Evolutionary conservation across 2,113 vertebrate genomes (phyloP).

Genomic region (Brachypodius melanocephalos): DNA sequence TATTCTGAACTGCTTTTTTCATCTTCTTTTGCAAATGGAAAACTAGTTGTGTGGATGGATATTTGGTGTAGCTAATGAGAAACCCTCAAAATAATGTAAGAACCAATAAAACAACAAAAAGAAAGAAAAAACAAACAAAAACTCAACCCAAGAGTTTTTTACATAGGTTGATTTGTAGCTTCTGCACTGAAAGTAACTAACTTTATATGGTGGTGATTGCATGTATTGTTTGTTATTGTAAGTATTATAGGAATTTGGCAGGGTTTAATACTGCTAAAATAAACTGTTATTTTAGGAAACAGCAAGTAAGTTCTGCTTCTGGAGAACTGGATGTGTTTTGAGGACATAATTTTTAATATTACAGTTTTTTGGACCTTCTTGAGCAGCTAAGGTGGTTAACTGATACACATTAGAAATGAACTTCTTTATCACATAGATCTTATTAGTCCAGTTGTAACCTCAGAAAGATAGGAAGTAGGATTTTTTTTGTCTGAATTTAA

Average conservation of each 20-base stretch:
- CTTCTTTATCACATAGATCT: neutral
- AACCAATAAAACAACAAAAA: neutral
- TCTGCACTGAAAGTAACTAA: neutral
- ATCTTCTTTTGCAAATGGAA: neutral
- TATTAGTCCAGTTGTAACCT: neutral
- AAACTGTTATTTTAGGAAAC: neutral
- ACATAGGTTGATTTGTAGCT: neutral
- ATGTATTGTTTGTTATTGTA: neutral
- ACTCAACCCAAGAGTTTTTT: neutral
- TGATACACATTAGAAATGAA: rapidly evolving
- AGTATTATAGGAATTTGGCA: neutral
- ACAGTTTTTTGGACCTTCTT: neutral
- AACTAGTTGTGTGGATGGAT: neutral
- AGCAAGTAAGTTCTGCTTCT: neutral
- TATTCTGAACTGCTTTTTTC: neutral
- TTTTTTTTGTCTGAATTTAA: neutral
- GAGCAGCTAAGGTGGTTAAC: neutral
- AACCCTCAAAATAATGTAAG: neutral
- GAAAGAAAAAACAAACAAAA: neutral
- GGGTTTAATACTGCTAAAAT: neutral
- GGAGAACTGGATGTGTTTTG: neutral
- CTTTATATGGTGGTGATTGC: neutral
- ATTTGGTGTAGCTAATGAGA: neutral
- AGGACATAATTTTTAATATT: neutral
- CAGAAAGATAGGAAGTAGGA: neutral